Evolutionary conservation across 2,113 vertebrate genomes (phyloP), one percentile per base, ranked within the genome.

Genomic region (Antechinus flavipes): DNA sequence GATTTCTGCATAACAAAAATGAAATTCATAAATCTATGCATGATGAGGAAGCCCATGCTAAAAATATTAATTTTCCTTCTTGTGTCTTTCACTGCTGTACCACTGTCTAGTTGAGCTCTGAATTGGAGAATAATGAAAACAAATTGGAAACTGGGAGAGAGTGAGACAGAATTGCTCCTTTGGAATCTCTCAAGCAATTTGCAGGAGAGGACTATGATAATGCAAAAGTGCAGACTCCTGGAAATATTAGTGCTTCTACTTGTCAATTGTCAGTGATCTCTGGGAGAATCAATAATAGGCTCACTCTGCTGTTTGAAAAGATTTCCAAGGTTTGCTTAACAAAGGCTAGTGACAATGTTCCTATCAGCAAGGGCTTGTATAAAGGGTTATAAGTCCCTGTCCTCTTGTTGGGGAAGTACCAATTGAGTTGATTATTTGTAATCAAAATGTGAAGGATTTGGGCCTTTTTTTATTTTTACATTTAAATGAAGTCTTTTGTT

Each of bases 1-100:
- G 98, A 98, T 93, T 98, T 98, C 96, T 98, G 94, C 95, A 97
- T 97, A 98, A 97, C 0, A 10, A 96, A 98, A 97, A 95, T 93
- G 94, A 98, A 98, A 98, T 98, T 98, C 96, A 97, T 98, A 98
- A 98, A 98, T 98, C 97, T 98, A 95, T 91, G 53, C 93, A 95
- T 47, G 61, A 97, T 97, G 91, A 97, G 96, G 96, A 96, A 97
- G 96, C 11, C 92, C 93, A 91, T 97, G 89, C 96, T 92, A 92
- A 95, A 97, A 96, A 93, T 94, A 94, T 50, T 95, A 93, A 91
- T 94, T 97, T 96, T 96, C 26, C 94, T 91, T 95, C 90, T 84
- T 94, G 61, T 25, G 10, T 90, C 53, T 46, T 97, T 92, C 52
- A 25, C 61, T 91, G 0, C 56, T 90, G 24, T 35, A 35, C n/a